Conservation (phyloP, 2,113 vertebrate genomes). For the Rhodinocichla rosea region DNA sequence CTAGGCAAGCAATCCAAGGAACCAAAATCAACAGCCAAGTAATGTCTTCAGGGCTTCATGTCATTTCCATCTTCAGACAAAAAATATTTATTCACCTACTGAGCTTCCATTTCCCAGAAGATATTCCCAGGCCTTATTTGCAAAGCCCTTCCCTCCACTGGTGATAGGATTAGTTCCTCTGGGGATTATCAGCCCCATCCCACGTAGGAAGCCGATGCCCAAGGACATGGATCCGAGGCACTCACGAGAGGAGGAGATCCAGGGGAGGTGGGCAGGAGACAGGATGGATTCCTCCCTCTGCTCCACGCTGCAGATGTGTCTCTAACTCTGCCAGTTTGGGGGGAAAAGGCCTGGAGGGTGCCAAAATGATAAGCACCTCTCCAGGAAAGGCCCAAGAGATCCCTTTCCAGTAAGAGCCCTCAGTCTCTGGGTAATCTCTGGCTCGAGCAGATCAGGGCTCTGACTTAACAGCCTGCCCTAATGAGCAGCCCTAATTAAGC, state of each 20-base stretch:
- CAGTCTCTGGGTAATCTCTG: not conserved
- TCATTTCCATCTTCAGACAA: not conserved
- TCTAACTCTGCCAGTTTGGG: not conserved
- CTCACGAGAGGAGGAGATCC: not conserved
- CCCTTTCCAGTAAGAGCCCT: not conserved
- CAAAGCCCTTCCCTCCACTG: not conserved
- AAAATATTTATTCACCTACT: not conserved
- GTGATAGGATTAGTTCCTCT: not conserved
- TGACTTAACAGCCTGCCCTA: constrained; percentile 12
- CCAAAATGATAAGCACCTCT: not conserved
- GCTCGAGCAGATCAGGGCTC: not conserved
- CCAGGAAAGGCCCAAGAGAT: not conserved
- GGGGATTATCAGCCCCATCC: constrained; percentile 6
- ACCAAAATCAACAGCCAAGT: not conserved
- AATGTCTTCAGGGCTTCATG: not conserved
- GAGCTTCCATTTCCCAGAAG: constrained; percentile 11
- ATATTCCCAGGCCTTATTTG: not conserved
- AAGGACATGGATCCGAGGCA: not conserved
- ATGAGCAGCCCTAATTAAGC: not conserved
- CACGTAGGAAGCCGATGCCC: not conserved
- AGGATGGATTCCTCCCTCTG: not conserved
- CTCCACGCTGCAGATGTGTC: rapidly evolving
- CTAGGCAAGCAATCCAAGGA: not conserved
- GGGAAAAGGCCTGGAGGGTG: not conserved
- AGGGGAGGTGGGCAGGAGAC: not conserved